phyloP scores from a whole-genome alignment of 2,797 vertebrate species.

The Urophycis tenuis region DNA sequence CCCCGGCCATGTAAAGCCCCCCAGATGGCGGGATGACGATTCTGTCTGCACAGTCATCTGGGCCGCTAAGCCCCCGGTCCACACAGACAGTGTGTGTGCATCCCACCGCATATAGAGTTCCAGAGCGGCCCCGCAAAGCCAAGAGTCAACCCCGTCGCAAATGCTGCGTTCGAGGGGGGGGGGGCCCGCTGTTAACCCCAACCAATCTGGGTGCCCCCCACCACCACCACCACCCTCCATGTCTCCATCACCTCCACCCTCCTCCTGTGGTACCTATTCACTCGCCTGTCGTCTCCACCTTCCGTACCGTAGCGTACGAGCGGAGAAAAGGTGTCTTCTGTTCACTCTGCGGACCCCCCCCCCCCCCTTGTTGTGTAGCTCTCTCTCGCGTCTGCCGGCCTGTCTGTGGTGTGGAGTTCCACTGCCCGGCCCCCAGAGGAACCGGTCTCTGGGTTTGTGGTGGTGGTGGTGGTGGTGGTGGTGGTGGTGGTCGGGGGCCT shows the following conservation, averaged over 20 bases:
- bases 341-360: background rate
- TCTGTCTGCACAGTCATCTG: conserved; percentile 61
- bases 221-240: background rate
- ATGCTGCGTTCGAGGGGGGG: background rate
- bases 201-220: conserved; percentile 47
- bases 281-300: no score
- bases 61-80: conserved; percentile 53
- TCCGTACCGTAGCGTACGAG: no score
- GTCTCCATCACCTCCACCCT: background rate
- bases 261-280: background rate
- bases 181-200: conserved; percentile 34
- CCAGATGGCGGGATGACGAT: conserved; percentile 64
- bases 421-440: background rate
- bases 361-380: no score
- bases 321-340: no score
- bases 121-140: conserved; percentile 12
- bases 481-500: background rate
- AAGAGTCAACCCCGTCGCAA: conserved; percentile 35
- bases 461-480: background rate
- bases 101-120: conserved; percentile 53
- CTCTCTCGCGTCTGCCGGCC: conserved; percentile 44
- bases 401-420: conserved; percentile 25
- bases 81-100: conserved; percentile 61
- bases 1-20: conserved; percentile 31
- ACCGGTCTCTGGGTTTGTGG: background rate